Percentiles rank a stretch among this genome's conserved stretches.
phyloP scores from a whole-genome alignment of 2,888 invertebrate genomes.

The Zhuqinia jingwanae region DNA sequence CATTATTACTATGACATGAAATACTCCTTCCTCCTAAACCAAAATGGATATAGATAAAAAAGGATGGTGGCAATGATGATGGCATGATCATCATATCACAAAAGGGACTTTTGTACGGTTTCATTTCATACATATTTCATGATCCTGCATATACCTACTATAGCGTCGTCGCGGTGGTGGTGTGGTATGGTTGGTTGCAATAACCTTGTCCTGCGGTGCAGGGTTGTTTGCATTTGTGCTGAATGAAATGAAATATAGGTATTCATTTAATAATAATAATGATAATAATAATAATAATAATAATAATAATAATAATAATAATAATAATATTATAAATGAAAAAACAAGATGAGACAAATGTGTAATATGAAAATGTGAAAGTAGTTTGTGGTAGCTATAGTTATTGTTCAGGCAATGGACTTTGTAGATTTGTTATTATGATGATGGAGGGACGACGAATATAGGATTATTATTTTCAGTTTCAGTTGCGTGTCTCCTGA shows the following conservation, averaged over 20 bases:
- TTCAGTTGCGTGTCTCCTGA: constrained; percentile 30
- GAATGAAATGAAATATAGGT: constrained; percentile 11
- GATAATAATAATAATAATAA: background rate
- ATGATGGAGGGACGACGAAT: background rate
- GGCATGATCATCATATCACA: background rate
- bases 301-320: background rate
- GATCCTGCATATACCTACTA: too few species aligned
- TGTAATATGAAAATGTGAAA: background rate
- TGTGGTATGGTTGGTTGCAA: constrained; percentile 10
- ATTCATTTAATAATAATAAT: constrained; percentile 24
- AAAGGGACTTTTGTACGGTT: background rate
- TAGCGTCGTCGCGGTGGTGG: too few species aligned
- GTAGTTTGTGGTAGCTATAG: background rate
- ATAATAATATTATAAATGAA: background rate
- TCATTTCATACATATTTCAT: too few species aligned
- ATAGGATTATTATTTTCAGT: background rate
- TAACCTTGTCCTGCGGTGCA: too few species aligned
- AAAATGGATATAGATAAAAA: background rate
- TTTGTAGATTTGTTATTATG: background rate
- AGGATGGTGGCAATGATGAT: background rate
- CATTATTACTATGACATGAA: background rate
- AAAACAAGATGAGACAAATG: background rate
- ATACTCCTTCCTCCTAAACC: background rate
- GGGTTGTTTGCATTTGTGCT: background rate
- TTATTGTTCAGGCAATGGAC: background rate